These are phyloP conservation scores for Epizoanthus rinbou DNA, from an alignment of 92 coral and sea anemone genomes.

Conservation along the genomic window DNA sequence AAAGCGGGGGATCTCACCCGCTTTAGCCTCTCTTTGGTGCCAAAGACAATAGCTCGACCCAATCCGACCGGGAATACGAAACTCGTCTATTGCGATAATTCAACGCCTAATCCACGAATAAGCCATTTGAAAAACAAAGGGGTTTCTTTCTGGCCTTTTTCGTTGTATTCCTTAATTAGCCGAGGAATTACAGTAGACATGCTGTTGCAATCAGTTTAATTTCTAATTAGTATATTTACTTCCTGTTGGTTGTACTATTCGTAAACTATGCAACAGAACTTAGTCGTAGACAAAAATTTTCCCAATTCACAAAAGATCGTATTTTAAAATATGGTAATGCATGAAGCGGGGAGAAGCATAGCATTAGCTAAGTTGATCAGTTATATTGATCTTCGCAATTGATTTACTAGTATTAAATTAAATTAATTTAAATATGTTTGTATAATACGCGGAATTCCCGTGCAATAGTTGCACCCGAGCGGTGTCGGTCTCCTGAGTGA, in stretches of 20 bases:
- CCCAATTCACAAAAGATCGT: neutral
- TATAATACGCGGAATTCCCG: conserved; percentile 13
- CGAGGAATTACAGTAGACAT: too few relatives aligned
- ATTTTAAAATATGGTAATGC: conserved; percentile 4
- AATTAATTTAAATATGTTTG: neutral
- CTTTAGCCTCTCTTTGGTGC: too few relatives aligned
- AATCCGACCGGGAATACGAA: too few relatives aligned
- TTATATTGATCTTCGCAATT: conserved; percentile 7
- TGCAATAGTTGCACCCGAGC: neutral
- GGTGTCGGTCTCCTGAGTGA: neutral
- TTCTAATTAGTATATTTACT: too few relatives aligned
- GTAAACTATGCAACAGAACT: too few relatives aligned
- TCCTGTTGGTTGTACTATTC: too few relatives aligned
- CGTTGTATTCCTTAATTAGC: too few relatives aligned
- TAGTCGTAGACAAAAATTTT: too few relatives aligned
- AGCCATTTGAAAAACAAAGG: neutral
- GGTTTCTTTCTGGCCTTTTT: neutral
- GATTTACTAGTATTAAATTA: conserved; percentile 15
- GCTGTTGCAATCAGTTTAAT: too few relatives aligned
- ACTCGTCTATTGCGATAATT: neutral
- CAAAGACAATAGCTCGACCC: too few relatives aligned
- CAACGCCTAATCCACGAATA: neutral
- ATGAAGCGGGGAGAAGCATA: neutral
- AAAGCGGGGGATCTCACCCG: too few relatives aligned
- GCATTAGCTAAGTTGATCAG: conserved; percentile 17